Evolutionary conservation across 2,888 invertebrate species (phyloP).

Genomic region (Torymus texanus): DNA sequence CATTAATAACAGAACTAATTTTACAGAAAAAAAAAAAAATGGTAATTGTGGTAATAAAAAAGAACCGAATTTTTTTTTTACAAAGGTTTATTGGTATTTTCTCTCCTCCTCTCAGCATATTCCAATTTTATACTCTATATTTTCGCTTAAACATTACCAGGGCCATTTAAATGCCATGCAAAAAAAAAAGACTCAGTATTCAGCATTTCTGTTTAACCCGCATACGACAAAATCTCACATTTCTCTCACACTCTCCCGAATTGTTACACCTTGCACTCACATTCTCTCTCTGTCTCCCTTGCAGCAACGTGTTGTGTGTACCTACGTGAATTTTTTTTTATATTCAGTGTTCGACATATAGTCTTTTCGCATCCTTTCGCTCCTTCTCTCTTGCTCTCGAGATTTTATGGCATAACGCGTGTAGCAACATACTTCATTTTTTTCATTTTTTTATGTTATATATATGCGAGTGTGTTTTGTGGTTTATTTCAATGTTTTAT

Average conservation of each 20-base stretch:
- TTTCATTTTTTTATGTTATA: constrained; percentile 31
- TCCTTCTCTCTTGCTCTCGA: not conserved
- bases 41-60: no score
- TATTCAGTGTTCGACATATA: not conserved
- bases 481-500: constrained; percentile 19
- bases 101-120: constrained; percentile 23
- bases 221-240: constrained; percentile 14
- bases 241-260: constrained; percentile 5
- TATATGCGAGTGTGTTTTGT: constrained; percentile 21
- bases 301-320: not conserved
- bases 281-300: constrained; percentile 15
- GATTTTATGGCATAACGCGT: constrained; percentile 34
- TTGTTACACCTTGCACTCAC: no score
- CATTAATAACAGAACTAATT: no score
- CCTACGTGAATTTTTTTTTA: not conserved
- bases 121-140: constrained; percentile 41
- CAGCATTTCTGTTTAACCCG: constrained; percentile 10
- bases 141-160: constrained; percentile 17
- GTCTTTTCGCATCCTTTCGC: not conserved
- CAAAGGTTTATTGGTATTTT: constrained; percentile 50
- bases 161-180: no score
- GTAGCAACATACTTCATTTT: constrained; percentile 27
- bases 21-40: no score
- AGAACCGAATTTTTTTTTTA: constrained; percentile 31
- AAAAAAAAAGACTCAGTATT: no score